A percentile compares a stretch with the other conserved stretches of the same genome.
Conservation (phyloP, 1,140 invertebrate species). For the Heliothis virescens region DNA sequence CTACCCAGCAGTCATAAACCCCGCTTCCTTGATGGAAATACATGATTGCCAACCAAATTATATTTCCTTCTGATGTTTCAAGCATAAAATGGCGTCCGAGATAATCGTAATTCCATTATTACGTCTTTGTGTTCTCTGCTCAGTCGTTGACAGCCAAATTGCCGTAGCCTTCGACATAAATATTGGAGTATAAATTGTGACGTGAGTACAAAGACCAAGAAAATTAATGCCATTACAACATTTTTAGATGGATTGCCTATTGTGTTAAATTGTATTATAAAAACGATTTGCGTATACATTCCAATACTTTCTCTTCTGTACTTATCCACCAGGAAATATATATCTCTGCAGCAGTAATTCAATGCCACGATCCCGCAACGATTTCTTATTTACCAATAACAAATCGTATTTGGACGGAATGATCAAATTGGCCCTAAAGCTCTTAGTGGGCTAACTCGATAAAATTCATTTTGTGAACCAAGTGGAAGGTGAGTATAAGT, state of each 20-base stretch:
- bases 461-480: slow-evolving; percentile 58
- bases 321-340: too few relatives aligned
- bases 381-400: slow-evolving; percentile 49
- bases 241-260: too few relatives aligned
- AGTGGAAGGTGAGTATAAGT: slow-evolving; percentile 56
- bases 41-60: slow-evolving; percentile 20
- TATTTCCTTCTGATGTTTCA: slow-evolving; percentile 37
- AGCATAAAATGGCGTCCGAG: slow-evolving; percentile 35
- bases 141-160: slow-evolving; percentile 20
- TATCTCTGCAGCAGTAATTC: background rate
- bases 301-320: too few relatives aligned
- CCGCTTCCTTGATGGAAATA: slow-evolving; percentile 11
- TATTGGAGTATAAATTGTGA: background rate
- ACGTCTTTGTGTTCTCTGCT: slow-evolving; percentile 24
- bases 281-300: too few relatives aligned
- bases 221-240: too few relatives aligned
- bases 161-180: background rate
- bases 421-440: slow-evolving; percentile 57
- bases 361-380: background rate
- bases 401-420: slow-evolving; percentile 55
- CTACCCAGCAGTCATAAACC: slow-evolving; percentile 14
- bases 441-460: slow-evolving; percentile 60
- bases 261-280: too few relatives aligned
- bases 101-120: slow-evolving; percentile 36
- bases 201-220: background rate